Conservation (phyloP, 2,113 vertebrate species). For the Pluvialis apricaria region DNA sequence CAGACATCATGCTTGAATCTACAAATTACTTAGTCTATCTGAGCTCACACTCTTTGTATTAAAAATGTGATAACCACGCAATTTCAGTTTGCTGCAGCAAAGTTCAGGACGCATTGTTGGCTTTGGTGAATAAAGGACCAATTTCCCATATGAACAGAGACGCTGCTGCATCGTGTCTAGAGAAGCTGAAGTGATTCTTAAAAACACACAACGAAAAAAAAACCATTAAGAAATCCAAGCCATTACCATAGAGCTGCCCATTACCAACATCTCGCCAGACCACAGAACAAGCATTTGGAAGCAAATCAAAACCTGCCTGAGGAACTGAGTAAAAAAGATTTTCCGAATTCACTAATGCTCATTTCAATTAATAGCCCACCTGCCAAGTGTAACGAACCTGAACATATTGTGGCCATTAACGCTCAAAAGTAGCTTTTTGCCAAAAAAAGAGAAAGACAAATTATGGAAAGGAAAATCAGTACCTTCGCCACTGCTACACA, state of each 20-base stretch:
- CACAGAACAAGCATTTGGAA: neutral
- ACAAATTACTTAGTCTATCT: neutral
- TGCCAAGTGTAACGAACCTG: constrained; percentile 2
- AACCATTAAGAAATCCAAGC: neutral
- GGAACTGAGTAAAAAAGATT: constrained; percentile 20
- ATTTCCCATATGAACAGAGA: neutral
- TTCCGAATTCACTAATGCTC: neutral
- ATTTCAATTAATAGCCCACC: constrained; percentile 33
- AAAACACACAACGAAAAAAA: neutral
- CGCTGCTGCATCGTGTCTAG: neutral
- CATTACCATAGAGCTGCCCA: neutral
- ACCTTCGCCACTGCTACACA: neutral
- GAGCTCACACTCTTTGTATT: neutral
- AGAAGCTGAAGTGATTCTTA: neutral
- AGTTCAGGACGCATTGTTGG: neutral
- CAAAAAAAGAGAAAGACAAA: neutral
- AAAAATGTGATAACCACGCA: neutral
- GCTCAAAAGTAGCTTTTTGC: neutral
- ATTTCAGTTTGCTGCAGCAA: neutral
- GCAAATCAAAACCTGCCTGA: constrained; percentile 40
- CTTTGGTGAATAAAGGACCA: neutral
- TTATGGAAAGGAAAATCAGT: neutral
- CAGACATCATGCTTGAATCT: neutral
- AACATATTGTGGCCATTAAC: constrained; percentile 11
- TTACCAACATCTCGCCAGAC: neutral